These are phyloP conservation scores for Nesidiocoris tenuis DNA, from an alignment of 2,888 invertebrate genomes.

Conservation along the genomic window DNA sequence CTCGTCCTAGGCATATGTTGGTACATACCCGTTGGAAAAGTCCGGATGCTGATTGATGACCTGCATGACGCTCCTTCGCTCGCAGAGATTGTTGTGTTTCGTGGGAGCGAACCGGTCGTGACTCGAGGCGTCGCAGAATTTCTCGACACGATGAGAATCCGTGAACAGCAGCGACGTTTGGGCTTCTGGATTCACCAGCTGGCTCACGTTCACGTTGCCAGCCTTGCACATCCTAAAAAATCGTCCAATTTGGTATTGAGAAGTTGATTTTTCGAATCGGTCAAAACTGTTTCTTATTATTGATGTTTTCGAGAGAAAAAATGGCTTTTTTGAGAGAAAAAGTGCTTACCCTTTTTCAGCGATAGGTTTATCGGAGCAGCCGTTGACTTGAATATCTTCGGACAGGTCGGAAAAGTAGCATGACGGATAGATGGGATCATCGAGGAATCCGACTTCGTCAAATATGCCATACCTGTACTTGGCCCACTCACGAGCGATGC, in stretches of 20 bases:
- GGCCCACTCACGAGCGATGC: conserved; percentile 64
- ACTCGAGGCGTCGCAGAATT: conserved; percentile 64
- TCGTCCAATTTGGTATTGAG: too few species aligned
- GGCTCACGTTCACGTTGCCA: conserved; percentile 45
- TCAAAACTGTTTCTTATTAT: too few species aligned
- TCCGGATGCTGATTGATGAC: conserved; percentile 61
- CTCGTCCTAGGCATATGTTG: too few species aligned
- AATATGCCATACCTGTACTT: conserved; percentile 69
- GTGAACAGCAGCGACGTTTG: conserved; percentile 60
- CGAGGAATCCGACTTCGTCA: conserved; percentile 64
- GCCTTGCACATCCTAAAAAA: conserved; percentile 43
- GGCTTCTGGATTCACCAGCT: conserved; percentile 56
- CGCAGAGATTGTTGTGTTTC: conserved; percentile 66
- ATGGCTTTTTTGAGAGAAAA: too few species aligned
- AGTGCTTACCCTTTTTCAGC: conserved; percentile 57
- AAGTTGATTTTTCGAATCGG: too few species aligned
- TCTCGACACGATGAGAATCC: conserved; percentile 58
- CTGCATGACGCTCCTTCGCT: conserved; percentile 61
- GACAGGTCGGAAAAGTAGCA: conserved; percentile 57
- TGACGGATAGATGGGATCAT: conserved; percentile 62
- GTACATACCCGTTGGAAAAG: conserved; percentile 56
- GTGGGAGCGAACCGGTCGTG: conserved; percentile 66
- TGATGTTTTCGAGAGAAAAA: too few species aligned
- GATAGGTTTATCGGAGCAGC: conserved; percentile 59
- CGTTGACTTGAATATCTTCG: conserved; percentile 57